phyloP scores from a whole-genome alignment of 2,797 vertebrate species.

The Gadopsis bispinosus region DNA sequence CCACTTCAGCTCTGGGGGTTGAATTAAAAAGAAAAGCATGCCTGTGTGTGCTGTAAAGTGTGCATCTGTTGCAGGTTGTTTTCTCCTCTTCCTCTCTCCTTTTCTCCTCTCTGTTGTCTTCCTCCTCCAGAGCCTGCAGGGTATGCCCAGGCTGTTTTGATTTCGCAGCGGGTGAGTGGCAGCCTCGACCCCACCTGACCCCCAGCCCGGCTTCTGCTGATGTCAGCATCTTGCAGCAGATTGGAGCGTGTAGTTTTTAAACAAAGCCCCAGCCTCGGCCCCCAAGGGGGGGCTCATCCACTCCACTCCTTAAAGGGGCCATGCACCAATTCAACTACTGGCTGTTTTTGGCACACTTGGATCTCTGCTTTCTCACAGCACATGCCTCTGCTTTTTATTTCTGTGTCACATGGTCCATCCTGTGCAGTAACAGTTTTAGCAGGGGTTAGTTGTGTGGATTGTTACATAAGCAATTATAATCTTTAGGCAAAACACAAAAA shows the following conservation, averaged over 20 bases:
- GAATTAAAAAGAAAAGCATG: conserved; percentile 9
- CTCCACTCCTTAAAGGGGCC: conserved; percentile 79
- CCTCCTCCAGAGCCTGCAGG: conserved; percentile 49
- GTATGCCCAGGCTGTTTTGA: conserved; percentile 76
- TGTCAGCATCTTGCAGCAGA: conserved; percentile 86
- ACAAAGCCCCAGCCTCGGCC: conserved; percentile 77
- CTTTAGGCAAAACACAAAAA: conserved; percentile 34
- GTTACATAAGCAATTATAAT: conserved; percentile 32
- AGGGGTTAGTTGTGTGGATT: not conserved
- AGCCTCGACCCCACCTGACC: conserved; percentile 83
- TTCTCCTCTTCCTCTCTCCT: conserved; percentile 16
- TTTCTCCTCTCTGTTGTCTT: conserved; percentile 35
- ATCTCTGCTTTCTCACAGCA: conserved; percentile 7
- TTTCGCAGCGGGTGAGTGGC: conserved; percentile 81
- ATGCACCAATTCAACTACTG: conserved; percentile 39
- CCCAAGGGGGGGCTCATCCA: conserved; percentile 66
- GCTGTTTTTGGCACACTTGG: not conserved
- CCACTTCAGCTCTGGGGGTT: not conserved
- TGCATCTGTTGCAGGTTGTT: conserved; percentile 50
- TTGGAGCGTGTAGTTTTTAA: conserved; percentile 82
- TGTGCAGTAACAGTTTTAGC: not conserved
- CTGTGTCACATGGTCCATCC: not conserved
- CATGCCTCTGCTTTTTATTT: conserved; percentile 19
- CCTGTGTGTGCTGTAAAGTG: conserved; percentile 23
- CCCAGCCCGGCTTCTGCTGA: conserved; percentile 81